These are phyloP conservation scores for Rostratula benghalensis DNA, from an alignment of 2,113 vertebrate genomes.

Conservation along the genomic window DNA sequence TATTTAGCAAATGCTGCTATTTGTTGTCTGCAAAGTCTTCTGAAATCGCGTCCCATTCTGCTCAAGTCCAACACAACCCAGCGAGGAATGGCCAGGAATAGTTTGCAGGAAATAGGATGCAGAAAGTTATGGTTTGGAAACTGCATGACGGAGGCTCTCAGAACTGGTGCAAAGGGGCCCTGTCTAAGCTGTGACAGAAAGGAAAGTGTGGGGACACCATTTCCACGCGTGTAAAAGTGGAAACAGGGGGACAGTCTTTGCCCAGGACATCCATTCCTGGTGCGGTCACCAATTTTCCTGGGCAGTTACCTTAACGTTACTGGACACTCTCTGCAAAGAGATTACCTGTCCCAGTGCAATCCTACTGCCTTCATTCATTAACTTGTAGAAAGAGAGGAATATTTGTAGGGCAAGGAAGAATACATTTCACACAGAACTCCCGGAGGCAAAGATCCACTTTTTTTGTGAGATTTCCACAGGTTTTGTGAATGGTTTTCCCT, in stretches of 20 bases:
- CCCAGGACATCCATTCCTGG: background rate
- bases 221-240: background rate
- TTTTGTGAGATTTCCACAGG: background rate
- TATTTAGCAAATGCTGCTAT: background rate
- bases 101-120: background rate
- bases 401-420: background rate
- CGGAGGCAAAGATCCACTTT: rapidly evolving
- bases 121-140: background rate
- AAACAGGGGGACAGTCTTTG: background rate
- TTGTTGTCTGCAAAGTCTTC: background rate
- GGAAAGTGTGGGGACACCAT: background rate
- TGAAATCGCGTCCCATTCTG: background rate
- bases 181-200: background rate
- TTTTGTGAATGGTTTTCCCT: background rate
- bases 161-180: background rate
- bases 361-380: no score
- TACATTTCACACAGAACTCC: background rate
- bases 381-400: background rate
- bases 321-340: background rate
- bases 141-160: background rate
- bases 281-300: background rate
- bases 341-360: background rate
- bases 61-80: background rate
- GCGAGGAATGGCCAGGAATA: background rate
- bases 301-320: background rate